phyloP scores from a whole-genome alignment of 2,888 invertebrate species.

The Conus canariensis region DNA sequence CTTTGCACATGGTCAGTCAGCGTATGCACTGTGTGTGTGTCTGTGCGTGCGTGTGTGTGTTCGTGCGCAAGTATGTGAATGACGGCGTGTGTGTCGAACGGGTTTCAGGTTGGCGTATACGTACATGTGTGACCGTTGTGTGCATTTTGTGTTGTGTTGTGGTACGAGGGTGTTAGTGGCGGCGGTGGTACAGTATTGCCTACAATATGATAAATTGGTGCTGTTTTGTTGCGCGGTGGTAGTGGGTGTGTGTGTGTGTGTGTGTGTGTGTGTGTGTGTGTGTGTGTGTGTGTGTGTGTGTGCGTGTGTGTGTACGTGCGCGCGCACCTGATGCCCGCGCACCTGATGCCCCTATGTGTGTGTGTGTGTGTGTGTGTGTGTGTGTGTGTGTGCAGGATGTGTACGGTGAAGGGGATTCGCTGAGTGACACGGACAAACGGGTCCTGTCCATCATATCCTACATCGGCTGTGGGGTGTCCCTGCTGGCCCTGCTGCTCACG shows the following conservation, averaged over 20 bases:
- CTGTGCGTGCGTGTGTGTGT: too few species aligned
- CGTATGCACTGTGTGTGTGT: too few species aligned
- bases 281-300: neutral
- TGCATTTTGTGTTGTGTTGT: too few species aligned
- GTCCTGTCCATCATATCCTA: constrained; percentile 79
- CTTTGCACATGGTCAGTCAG: too few species aligned
- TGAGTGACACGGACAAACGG: constrained; percentile 63
- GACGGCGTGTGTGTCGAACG: too few species aligned
- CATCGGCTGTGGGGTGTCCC: constrained; percentile 79
- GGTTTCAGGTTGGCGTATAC: too few species aligned
- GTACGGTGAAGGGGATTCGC: constrained; percentile 52
- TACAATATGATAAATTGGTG: too few species aligned
- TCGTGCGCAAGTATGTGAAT: too few species aligned
- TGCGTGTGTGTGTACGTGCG: neutral
- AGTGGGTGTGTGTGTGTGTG: neutral
- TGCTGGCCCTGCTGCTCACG: constrained; percentile 78
- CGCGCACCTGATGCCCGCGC: too few species aligned
- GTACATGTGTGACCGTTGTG: neutral
- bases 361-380: neutral
- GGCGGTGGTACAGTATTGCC: too few species aligned
- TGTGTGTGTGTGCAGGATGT: constrained; percentile 64
- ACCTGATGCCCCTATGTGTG: neutral
- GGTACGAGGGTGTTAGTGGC: too few species aligned
- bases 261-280: neutral
- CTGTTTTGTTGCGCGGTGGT: too few species aligned